Percentiles rank a stretch among this genome's conserved stretches.
These are phyloP conservation scores for Spongilla lacustris DNA, from an alignment of 37 sponge, comb jelly and placozoan species.

Conservation along the genomic window DNA sequence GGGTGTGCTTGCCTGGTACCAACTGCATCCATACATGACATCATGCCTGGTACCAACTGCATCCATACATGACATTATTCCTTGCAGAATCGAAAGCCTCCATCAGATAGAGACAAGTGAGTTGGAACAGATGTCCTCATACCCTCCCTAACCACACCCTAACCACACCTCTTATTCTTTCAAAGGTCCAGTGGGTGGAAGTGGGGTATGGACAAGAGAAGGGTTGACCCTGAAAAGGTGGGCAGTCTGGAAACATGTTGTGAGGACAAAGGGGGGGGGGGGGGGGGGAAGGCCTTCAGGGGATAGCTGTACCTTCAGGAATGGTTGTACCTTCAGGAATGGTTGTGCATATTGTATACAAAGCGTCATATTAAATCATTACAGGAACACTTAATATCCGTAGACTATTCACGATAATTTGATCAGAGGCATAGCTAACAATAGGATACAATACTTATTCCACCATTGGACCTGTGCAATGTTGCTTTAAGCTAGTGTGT, in stretches of 20 bases:
- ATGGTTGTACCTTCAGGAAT: too few relatives aligned
- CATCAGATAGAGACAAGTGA: constrained; percentile 50
- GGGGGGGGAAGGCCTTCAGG: neutral
- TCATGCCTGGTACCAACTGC: too few relatives aligned
- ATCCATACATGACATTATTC: too few relatives aligned
- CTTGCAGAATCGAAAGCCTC: constrained; percentile 34
- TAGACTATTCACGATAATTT: neutral
- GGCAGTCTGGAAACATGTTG: neutral
- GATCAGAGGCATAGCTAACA: too few relatives aligned
- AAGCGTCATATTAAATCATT: neutral
- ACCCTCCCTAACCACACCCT: neutral
- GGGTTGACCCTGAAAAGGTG: constrained; percentile 55
- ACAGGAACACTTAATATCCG: neutral
- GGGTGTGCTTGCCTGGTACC: too few relatives aligned
- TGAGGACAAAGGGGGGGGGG: neutral
- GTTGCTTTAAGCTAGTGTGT: neutral
- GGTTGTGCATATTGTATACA: too few relatives aligned
- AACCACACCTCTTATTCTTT: neutral
- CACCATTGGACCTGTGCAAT: neutral
- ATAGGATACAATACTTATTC: too few relatives aligned
- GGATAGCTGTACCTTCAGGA: too few relatives aligned
- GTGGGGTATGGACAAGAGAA: constrained; percentile 65
- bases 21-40: too few relatives aligned
- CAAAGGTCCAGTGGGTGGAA: constrained; percentile 45
- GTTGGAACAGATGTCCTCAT: neutral